Conservation (phyloP, 1,140 invertebrate genomes). For the Augochlora pura region DNA sequence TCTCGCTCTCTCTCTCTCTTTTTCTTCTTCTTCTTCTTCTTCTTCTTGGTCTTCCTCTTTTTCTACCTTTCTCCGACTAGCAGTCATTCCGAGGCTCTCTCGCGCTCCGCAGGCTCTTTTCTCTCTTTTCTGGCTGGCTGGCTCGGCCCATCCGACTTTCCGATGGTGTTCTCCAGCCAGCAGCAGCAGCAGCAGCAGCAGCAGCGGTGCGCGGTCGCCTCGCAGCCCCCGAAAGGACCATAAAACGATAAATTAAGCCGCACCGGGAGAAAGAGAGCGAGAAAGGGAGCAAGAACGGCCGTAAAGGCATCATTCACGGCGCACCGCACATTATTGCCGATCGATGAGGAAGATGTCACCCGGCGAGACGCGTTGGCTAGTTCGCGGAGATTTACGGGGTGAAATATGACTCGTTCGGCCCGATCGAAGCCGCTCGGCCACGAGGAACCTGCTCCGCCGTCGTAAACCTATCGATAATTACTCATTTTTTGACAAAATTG, state of each 20-base stretch:
- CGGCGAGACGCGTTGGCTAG: conserved; percentile 24
- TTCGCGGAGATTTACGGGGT: neutral
- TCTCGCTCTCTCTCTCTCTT: neutral
- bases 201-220: conserved; percentile 35
- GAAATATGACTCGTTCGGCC: neutral
- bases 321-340: conserved; percentile 73
- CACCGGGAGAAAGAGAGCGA: neutral
- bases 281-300: conserved; percentile 42
- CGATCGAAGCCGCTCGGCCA: too few species aligned
- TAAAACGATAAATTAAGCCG: conserved; percentile 77
- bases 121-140: conserved; percentile 23
- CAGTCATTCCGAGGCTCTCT: neutral
- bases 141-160: conserved; percentile 47
- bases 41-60: neutral
- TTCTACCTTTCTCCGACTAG: neutral
- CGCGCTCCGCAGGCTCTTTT: conserved; percentile 5
- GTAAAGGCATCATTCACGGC: conserved; percentile 75
- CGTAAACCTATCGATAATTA: too few species aligned
- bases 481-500: too few species aligned
- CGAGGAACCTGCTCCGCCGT: too few species aligned
- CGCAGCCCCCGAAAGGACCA: conserved; percentile 60
- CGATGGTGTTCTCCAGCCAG: conserved; percentile 46
- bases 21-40: neutral
- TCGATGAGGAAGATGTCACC: conserved; percentile 55
- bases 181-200: neutral